Base-by-base conservation (phyloP, 2,888 invertebrate species). In the Yponomeuta sedellus region DNA sequence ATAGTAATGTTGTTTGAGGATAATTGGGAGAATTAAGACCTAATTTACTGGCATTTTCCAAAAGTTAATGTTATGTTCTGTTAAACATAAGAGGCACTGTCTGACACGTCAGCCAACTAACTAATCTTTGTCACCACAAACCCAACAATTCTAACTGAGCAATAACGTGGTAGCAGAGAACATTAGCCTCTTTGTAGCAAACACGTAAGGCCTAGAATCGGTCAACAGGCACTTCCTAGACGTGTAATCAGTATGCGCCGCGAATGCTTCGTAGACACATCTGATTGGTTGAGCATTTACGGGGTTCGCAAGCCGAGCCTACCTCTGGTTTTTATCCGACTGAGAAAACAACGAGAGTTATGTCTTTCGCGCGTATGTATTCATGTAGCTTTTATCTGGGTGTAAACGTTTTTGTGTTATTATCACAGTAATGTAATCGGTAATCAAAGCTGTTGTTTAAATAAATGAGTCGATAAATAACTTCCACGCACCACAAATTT, bases 221-320 rank as follows among this genome's bases (percentile, higher is more conserved):
- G 20, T 19, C 19, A 62, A 34, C 34, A 62, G 34, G 11, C 10
- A 11, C n/a, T 11, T 20, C 39, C 39, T 62, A 62, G 62, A 62
- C 62, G n/a, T 22, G 66, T 70, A 71, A 85, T 90, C 82, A 83
- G 85, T 89, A 89, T 89, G 83, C 88, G 73, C 73, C 70, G 68
- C 70, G 70, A 71, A 79, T 85, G 71, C 79, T 56, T 66, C 28
- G 64, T 57, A 66, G 69, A 68, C 69, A 69, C 75, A 81, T 80
- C 83, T 88, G 88, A 88, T 88, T 88, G 88, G 86, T 79, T 73
- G 78, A 78, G 77, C 77, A 76, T 76, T 77, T 76, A 78, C 75
- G 75, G 34, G 34, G 34, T 34, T 34, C 34, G 34, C 34, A 34
- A 34, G 34, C 34, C 34, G 34, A 34, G 34, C 34, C 34, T 34